phyloP scores from a whole-genome alignment of 1,140 invertebrate genomes.

The Penaeus japonicus region DNA sequence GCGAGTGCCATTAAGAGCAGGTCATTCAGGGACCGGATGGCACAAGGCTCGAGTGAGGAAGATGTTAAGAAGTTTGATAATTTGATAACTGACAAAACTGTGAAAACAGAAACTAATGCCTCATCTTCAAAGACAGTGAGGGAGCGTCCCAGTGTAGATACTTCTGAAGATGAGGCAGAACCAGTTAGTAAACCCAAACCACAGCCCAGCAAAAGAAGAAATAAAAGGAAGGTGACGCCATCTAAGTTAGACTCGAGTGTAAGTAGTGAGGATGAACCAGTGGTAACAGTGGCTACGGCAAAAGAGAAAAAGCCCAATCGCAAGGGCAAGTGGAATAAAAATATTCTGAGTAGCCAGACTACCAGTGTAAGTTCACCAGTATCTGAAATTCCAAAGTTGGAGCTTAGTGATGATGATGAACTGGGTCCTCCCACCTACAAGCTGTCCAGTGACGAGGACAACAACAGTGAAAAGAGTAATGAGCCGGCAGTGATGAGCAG shows the following conservation, averaged over 20 bases:
- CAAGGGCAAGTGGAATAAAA: not conserved
- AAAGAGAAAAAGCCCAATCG: conserved; percentile 63
- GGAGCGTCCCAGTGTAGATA: conserved; percentile 26
- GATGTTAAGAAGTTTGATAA: conserved; percentile 50
- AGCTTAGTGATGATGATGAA: conserved; percentile 54
- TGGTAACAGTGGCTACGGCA: conserved; percentile 55
- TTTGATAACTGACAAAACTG: conserved; percentile 28
- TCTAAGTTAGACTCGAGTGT: conserved; percentile 49
- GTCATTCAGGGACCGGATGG: conserved; percentile 6
- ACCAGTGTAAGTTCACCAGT: conserved; percentile 2
- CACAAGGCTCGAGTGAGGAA: conserved; percentile 22
- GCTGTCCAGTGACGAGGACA: conserved; percentile 58
- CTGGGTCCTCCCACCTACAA: conserved; percentile 54
- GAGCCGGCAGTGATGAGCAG: conserved; percentile 44
- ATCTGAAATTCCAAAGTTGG: conserved; percentile 29
- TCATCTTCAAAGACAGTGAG: conserved; percentile 35
- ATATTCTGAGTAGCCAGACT: not conserved
- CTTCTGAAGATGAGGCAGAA: conserved; percentile 47
- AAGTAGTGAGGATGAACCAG: conserved; percentile 54
- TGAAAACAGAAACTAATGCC: conserved; percentile 37
- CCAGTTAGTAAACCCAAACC: conserved; percentile 17
- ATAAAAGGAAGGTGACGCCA: conserved; percentile 51
- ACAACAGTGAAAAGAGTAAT: conserved; percentile 50
- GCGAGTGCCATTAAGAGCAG: conserved; percentile 21
- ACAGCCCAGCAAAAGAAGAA: conserved; percentile 62